Evolutionary conservation across 2,113 vertebrate species (phyloP).

Genomic region (Osmerus eperlanus): DNA sequence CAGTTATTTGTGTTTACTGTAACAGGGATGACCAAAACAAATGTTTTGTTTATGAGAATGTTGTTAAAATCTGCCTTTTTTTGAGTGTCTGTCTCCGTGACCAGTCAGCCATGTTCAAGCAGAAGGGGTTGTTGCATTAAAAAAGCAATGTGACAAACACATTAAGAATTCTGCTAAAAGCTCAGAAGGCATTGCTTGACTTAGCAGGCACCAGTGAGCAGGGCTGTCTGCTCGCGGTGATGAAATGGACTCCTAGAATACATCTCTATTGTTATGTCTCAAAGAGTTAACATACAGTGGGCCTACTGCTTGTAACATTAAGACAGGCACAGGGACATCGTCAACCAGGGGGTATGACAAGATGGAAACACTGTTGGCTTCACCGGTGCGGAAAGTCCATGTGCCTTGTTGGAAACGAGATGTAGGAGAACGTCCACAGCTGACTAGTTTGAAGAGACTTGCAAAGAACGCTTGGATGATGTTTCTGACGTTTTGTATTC

Average conservation of each 20-base stretch:
- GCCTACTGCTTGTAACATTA: background rate
- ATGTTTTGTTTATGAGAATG: background rate
- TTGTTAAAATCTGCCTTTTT: background rate
- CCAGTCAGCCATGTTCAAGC: conserved; percentile 28
- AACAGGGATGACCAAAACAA: background rate
- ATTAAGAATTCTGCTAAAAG: conserved; percentile 13
- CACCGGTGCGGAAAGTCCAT: background rate
- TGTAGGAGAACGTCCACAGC: background rate
- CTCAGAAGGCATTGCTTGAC: background rate
- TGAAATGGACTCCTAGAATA: too few species aligned
- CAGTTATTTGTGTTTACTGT: too few species aligned
- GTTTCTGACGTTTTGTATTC: too few species aligned
- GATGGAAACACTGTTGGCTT: background rate
- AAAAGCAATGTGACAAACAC: conserved; percentile 40
- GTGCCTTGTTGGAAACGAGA: background rate
- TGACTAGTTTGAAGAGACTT: too few species aligned
- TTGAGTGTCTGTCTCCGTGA: background rate
- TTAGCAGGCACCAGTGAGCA: background rate
- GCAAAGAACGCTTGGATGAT: too few species aligned
- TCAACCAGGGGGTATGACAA: background rate
- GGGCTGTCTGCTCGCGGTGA: too few species aligned
- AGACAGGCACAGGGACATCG: background rate
- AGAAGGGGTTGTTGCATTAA: conserved; percentile 45
- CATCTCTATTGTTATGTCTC: too few species aligned
- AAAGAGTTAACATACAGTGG: background rate